phyloP scores from a whole-genome alignment of 2,113 vertebrate species.

The Notarius lentiginosus region DNA sequence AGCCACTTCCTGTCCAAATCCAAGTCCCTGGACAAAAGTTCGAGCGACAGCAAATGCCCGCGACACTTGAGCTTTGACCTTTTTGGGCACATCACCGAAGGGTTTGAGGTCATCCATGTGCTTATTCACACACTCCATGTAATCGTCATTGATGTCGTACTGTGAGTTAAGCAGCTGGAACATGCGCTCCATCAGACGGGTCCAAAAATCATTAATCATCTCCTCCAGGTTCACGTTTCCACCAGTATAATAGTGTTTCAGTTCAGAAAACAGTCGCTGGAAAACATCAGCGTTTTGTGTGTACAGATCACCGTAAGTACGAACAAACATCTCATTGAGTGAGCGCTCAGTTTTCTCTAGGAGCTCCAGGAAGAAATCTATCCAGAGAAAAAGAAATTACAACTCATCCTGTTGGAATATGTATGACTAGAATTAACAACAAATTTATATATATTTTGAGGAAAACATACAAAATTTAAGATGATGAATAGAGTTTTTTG shows the following conservation, averaged over 20 bases:
- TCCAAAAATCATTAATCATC: conserved; percentile 87
- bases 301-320: conserved; percentile 83
- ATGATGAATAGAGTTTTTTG: no score
- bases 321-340: conserved; percentile 83
- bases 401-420: not conserved
- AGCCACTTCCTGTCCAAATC: conserved; percentile 91
- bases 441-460: not conserved
- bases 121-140: conserved; percentile 89
- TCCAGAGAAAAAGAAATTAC: not conserved
- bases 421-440: not conserved
- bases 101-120: conserved; percentile 95
- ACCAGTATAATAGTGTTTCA: conserved; percentile 82
- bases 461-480: not conserved
- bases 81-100: conserved; percentile 92
- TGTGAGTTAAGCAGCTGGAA: conserved; percentile 87
- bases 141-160: conserved; percentile 80
- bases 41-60: conserved; percentile 91
- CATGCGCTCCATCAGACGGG: conserved; percentile 83
- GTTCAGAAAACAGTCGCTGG: conserved; percentile 82
- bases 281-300: conserved; percentile 87
- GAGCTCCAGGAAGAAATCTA: conserved; percentile 85
- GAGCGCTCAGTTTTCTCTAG: conserved; percentile 83
- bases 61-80: conserved; percentile 91
- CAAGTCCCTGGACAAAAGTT: conserved; percentile 94
- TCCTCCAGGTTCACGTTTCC: conserved; percentile 85